Conservation (phyloP, 1,140 invertebrate species). For the Tetramorium parvispinum region DNA sequence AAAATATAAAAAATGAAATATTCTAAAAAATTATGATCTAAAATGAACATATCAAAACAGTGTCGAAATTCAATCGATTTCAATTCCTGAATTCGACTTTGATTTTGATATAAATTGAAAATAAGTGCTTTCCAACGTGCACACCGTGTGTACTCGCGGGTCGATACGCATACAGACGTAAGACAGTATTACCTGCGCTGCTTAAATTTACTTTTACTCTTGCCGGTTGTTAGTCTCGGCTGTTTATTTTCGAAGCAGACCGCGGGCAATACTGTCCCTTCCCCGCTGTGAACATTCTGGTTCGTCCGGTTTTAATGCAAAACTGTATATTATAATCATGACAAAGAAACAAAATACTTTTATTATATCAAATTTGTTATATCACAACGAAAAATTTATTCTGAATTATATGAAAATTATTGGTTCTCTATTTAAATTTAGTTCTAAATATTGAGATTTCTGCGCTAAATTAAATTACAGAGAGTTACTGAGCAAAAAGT, state of each 20-base stretch:
- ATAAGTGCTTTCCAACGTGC: neutral
- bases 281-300: neutral
- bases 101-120: neutral
- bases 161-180: slow-evolving; percentile 13
- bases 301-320: neutral
- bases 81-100: neutral
- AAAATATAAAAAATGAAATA: too few relatives aligned
- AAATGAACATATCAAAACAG: too few relatives aligned
- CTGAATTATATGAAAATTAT: neutral
- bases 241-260: slow-evolving; percentile 9
- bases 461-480: neutral
- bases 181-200: neutral
- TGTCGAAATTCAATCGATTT: neutral
- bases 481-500: neutral
- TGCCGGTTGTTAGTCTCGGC: slow-evolving; percentile 17
- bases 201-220: slow-evolving; percentile 69
- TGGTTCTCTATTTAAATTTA: neutral
- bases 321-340: neutral
- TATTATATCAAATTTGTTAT: neutral
- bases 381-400: neutral
- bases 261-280: neutral
- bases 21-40: too few relatives aligned
- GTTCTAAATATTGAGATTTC: neutral
- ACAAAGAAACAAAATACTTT: neutral
- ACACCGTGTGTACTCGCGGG: neutral